Evolutionary conservation across 2,797 vertebrate genomes (phyloP), one percentile per base, ranked within the genome.

Genomic region (Pristis pectinata): DNA sequence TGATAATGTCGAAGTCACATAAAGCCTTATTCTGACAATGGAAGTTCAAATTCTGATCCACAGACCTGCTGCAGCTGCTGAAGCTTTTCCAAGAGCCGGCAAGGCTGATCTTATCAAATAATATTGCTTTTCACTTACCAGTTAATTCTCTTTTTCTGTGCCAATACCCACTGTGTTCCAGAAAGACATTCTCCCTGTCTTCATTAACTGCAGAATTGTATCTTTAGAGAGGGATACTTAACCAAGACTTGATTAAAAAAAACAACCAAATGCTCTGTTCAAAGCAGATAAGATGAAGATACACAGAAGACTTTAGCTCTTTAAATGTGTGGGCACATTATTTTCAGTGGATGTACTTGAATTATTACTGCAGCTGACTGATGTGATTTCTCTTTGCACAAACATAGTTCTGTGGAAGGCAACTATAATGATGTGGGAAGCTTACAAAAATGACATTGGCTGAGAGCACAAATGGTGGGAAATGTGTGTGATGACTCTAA

Each of bases 61-160:
- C 27, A 3, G 22, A 27, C 27, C 19, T 53, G 70, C 37, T 34
- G 24, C 15, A 34, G 2, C 10, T 30, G 22, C 37, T 22, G 37
- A 37, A 49, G 5, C 27, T 49, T 74, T 34, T 76, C 5, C 34
- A 56, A 94, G 24, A 22, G 41, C 5, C 27, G 34, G 17, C 10
- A 22, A 13, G 11, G 44, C 67, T 74, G 44, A 94, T 76, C 70
- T 94, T 56, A 94, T 94, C 44, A 53, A 56, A 56, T n/a, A n/a
- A 19, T 76, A 94, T 94, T 56, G 92, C 92, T 93, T 70, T 44
- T 72, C n/a, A 72, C 67, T 72, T 92, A 37, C 41, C 91, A 93
- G 37, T 72, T 93, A 5, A 93, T 44, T 74, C 67, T 30, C 64
- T 13, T 19, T n/a, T 74, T 76, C 44, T 74, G 67, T 76, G 27